phyloP scores from a whole-genome alignment of 2,888 invertebrate species.

The Thereva nobilitata region DNA sequence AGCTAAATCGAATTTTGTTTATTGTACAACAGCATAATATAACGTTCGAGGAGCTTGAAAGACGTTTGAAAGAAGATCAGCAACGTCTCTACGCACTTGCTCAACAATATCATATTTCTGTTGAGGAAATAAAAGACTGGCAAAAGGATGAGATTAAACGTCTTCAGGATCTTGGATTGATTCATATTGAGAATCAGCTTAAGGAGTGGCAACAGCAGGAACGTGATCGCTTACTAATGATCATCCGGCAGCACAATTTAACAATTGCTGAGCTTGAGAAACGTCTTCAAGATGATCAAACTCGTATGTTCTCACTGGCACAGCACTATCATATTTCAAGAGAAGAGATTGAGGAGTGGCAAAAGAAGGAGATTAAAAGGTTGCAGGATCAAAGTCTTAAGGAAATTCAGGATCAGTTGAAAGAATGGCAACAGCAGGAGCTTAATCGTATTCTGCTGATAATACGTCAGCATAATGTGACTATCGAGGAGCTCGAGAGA shows the following conservation, averaged over 20 bases:
- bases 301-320: constrained; percentile 51
- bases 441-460: constrained; percentile 53
- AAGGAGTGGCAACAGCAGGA: constrained; percentile 55
- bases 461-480: constrained; percentile 52
- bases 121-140: constrained; percentile 50
- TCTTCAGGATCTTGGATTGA: constrained; percentile 48
- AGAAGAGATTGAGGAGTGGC: constrained; percentile 52
- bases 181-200: constrained; percentile 44
- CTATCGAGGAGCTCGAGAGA: constrained; percentile 46
- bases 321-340: constrained; percentile 53
- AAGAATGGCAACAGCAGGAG: constrained; percentile 51
- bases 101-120: constrained; percentile 47
- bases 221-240: constrained; percentile 49
- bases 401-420: constrained; percentile 46
- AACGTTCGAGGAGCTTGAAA: constrained; percentile 47
- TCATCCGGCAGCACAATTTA: constrained; percentile 47
- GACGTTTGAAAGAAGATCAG: constrained; percentile 45
- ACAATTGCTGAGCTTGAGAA: constrained; percentile 49
- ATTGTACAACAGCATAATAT: constrained; percentile 46
- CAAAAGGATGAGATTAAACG: constrained; percentile 50
- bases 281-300: constrained; percentile 51
- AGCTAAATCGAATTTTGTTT: constrained; percentile 50
- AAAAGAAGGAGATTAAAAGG: constrained; percentile 47
- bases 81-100: constrained; percentile 45
- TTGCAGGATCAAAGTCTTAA: constrained; percentile 49